These are phyloP conservation scores for Thumatha senex DNA, from an alignment of 2,888 invertebrate genomes.

Conservation along the genomic window DNA sequence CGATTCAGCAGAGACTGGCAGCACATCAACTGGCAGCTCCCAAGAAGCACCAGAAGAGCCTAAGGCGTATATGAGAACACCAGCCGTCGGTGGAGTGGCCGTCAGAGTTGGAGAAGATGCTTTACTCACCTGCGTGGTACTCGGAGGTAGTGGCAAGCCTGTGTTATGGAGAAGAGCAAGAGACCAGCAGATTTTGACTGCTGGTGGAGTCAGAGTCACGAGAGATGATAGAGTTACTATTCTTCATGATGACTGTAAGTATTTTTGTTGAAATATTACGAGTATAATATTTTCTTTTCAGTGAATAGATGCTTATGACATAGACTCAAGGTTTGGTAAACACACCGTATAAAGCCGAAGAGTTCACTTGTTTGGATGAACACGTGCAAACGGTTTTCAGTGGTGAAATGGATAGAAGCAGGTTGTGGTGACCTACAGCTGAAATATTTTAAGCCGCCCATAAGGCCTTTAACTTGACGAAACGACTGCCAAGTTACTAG, in stretches of 20 bases:
- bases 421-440: no score
- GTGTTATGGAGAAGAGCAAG: constrained; percentile 90
- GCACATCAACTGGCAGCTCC: constrained; percentile 58
- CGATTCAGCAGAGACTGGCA: constrained; percentile 53
- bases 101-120: constrained; percentile 88
- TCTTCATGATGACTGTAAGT: constrained; percentile 90
- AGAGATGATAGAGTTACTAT: constrained; percentile 88
- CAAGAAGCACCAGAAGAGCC: constrained; percentile 60
- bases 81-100: constrained; percentile 59
- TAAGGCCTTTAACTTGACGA: no score
- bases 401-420: no score
- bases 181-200: constrained; percentile 88
- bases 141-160: constrained; percentile 87
- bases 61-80: constrained; percentile 70
- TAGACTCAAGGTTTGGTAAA: neutral
- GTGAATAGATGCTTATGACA: neutral
- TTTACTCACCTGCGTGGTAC: constrained; percentile 90
- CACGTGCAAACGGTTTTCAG: neutral
- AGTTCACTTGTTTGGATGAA: no score
- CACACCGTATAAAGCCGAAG: neutral
- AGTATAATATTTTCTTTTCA: no score
- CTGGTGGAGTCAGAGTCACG: constrained; percentile 89
- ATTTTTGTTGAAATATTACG: neutral
- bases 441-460: no score
- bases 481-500: no score